phyloP scores from a whole-genome alignment of 64 coral and sea anemone species.

The Actinia equina region DNA sequence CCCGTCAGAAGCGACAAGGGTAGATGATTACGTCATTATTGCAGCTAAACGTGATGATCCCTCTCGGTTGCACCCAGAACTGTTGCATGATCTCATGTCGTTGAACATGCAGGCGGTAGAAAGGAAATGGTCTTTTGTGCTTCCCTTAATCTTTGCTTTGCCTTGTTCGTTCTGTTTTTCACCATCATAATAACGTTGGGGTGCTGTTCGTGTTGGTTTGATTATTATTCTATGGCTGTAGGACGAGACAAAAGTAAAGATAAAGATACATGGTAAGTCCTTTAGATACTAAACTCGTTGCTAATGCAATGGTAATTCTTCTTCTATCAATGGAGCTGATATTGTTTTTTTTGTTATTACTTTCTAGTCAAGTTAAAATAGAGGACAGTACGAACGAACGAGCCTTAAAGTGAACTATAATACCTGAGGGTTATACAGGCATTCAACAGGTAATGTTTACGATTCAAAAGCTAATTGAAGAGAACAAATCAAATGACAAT shows the following conservation, averaged over 20 bases:
- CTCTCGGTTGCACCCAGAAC: not conserved
- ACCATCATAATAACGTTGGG: slow-evolving; percentile 88
- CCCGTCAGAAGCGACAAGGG: not conserved
- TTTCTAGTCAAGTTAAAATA: slow-evolving; percentile 48
- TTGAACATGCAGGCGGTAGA: slow-evolving; percentile 52
- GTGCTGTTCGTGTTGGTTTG: slow-evolving; percentile 92
- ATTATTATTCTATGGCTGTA: slow-evolving; percentile 84
- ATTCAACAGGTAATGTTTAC: slow-evolving; percentile 23
- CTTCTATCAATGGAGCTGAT: no score
- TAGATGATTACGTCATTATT: slow-evolving; percentile 1
- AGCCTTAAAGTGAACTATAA: not conserved
- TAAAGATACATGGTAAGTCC: slow-evolving; percentile 83
- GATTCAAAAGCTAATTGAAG: not conserved
- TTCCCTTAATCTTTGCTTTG: slow-evolving; percentile 93
- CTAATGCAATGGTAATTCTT: no score
- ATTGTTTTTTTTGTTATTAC: not conserved
- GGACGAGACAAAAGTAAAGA: slow-evolving; percentile 51
- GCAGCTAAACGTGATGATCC: not conserved
- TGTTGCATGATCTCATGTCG: slow-evolving; percentile 61
- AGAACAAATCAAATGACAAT: no score
- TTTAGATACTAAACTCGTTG: not conserved
- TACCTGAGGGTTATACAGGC: not conserved
- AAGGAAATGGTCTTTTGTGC: slow-evolving; percentile 96
- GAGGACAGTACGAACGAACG: slow-evolving; percentile 21
- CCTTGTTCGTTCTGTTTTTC: slow-evolving; percentile 85